phyloP scores from a whole-genome alignment of 2,888 invertebrate species.

The Bellardia bayeri region DNA sequence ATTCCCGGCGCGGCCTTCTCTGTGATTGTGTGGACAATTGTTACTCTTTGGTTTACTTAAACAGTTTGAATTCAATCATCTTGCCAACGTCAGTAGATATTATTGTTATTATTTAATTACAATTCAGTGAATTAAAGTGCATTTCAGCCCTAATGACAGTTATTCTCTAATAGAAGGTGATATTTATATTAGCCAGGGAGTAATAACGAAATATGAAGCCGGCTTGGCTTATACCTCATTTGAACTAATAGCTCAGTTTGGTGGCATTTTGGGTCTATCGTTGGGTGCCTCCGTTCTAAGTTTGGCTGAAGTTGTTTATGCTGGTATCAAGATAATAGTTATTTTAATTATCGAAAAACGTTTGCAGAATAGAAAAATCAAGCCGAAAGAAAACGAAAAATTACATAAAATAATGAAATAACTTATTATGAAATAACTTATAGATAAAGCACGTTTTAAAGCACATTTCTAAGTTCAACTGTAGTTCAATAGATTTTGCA shows the following conservation, averaged over 20 bases:
- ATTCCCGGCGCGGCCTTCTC: constrained; percentile 76
- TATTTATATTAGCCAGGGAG: constrained; percentile 81
- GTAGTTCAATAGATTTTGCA: too few species aligned
- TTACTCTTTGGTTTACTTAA: constrained; percentile 75
- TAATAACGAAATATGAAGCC: constrained; percentile 83
- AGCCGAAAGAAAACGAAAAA: background rate
- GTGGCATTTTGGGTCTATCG: constrained; percentile 84
- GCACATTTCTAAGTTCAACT: too few species aligned
- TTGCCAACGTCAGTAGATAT: constrained; percentile 61
- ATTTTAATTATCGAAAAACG: constrained; percentile 20
- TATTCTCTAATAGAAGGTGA: constrained; percentile 77
- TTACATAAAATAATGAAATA: background rate
- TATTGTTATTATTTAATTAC: background rate
- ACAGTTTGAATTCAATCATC: constrained; percentile 75
- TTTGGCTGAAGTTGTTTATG: constrained; percentile 81
- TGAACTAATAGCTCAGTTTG: constrained; percentile 84
- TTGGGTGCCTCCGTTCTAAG: constrained; percentile 84
- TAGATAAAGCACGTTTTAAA: too few species aligned
- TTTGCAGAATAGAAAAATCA: background rate
- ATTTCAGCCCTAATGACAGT: constrained; percentile 57
- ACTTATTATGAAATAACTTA: too few species aligned
- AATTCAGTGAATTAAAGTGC: background rate
- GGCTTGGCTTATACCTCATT: constrained; percentile 81
- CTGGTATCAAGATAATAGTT: constrained; percentile 30
- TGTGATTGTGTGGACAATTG: constrained; percentile 80